These are phyloP conservation scores for Chaetophractus vellerosus DNA, from an alignment of 2,797 vertebrate species.

Conservation along the genomic window DNA sequence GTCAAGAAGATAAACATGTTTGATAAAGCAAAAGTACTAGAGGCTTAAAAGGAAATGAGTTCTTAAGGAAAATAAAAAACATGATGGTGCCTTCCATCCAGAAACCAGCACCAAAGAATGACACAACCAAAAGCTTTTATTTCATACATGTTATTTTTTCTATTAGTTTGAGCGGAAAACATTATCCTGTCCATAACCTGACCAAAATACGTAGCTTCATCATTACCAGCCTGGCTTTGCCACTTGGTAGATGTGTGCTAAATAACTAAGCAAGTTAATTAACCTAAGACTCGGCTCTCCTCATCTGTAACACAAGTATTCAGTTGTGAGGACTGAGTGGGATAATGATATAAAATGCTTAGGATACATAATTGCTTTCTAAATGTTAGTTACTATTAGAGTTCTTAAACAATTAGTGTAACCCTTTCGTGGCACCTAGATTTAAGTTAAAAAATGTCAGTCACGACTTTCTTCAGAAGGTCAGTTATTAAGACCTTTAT, in stretches of 20 bases:
- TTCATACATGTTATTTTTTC: not conserved
- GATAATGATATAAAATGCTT: constrained; percentile 54
- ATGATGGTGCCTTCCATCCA: not conserved
- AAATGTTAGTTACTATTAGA: constrained; percentile 55
- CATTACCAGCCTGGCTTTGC: not conserved
- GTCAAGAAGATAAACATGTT: constrained; percentile 21
- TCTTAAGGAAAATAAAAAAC: constrained; percentile 49
- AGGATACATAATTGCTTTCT: constrained; percentile 44
- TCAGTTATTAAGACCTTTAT: constrained; percentile 59
- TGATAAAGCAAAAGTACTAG: not conserved
- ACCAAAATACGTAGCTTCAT: not conserved
- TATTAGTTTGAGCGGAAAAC: not conserved
- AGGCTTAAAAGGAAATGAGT: not conserved
- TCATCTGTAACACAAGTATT: not conserved
- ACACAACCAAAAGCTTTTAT: constrained; percentile 38
- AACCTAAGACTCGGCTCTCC: not conserved
- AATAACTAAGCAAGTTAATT: constrained; percentile 22
- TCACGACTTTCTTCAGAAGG: not conserved
- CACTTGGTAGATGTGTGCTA: not conserved
- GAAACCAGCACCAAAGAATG: not conserved
- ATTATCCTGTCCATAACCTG: not conserved
- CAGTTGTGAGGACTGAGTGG: constrained; percentile 33
- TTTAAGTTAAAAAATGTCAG: constrained; percentile 47
- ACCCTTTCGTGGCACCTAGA: constrained; percentile 8
- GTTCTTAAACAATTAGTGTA: constrained; percentile 20